phyloP scores from a whole-genome alignment of 1,140 invertebrate species.

The Brevipalpus yothersi region DNA sequence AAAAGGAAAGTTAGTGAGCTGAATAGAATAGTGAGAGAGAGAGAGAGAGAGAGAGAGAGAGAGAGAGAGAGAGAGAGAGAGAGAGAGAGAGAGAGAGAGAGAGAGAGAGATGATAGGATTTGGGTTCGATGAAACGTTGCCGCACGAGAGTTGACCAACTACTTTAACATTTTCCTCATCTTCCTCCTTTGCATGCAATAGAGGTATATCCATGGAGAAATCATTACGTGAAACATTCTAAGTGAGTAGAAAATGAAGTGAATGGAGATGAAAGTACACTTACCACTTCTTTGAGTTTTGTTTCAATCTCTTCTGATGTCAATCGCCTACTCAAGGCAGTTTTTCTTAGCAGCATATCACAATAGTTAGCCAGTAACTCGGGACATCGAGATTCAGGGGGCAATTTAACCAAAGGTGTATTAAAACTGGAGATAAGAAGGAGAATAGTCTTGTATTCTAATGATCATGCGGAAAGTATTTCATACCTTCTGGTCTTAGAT shows the following conservation, averaged over 20 bases:
- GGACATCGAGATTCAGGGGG: constrained; percentile 76
- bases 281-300: constrained; percentile 66
- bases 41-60: no score
- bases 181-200: no score
- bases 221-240: no score
- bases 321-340: constrained; percentile 87
- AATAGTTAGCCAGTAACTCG: constrained; percentile 94
- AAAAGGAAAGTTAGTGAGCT: no score
- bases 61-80: no score
- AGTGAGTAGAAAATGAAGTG: not conserved
- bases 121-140: no score
- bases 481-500: constrained; percentile 30
- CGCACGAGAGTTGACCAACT: no score
- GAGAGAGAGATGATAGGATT: no score
- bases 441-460: not conserved
- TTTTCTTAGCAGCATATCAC: constrained; percentile 93
- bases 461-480: constrained; percentile 1
- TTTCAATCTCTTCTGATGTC: constrained; percentile 91
- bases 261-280: constrained; percentile 17
- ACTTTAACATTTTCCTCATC: no score
- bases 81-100: no score
- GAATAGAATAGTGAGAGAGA: no score
- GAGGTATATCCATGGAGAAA: no score
- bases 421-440: not conserved
- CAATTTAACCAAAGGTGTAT: not conserved